Conservation (phyloP, 2,797 vertebrate genomes). For the Balearica regulorum region DNA sequence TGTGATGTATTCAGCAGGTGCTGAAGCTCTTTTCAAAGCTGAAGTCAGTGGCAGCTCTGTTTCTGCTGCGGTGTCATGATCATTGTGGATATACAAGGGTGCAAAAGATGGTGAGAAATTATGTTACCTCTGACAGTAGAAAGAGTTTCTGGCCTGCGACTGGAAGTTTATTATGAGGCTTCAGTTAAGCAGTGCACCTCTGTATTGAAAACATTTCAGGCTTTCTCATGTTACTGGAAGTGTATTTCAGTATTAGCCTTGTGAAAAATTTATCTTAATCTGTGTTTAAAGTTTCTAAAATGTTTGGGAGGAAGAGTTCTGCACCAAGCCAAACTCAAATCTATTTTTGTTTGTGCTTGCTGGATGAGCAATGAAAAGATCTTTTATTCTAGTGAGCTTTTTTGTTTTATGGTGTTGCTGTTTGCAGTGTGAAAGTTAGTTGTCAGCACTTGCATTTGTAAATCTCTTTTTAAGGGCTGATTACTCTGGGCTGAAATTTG, state of each 20-base stretch:
- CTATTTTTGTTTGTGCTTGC: constrained; percentile 51
- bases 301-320: neutral
- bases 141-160: neutral
- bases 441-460: constrained; percentile 65
- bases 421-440: constrained; percentile 43
- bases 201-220: constrained; percentile 24
- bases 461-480: constrained; percentile 64
- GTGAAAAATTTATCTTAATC: constrained; percentile 5
- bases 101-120: neutral
- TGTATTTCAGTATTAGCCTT: constrained; percentile 1
- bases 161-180: neutral
- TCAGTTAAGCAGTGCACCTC: neutral
- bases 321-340: neutral
- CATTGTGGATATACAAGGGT: neutral
- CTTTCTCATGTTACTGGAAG: constrained; percentile 23
- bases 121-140: neutral
- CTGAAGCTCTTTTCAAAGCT: neutral
- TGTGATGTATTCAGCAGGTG: neutral
- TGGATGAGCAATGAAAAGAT: constrained; percentile 52
- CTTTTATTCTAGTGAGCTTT: constrained; percentile 48
- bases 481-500: constrained; percentile 58
- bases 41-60: neutral
- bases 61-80: neutral
- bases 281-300: constrained; percentile 37
- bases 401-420: constrained; percentile 48